A percentile compares a stretch with the other conserved stretches of the same genome.
phyloP scores from a whole-genome alignment of 2,888 invertebrate species.

The Cosmorhoe ocellata region DNA sequence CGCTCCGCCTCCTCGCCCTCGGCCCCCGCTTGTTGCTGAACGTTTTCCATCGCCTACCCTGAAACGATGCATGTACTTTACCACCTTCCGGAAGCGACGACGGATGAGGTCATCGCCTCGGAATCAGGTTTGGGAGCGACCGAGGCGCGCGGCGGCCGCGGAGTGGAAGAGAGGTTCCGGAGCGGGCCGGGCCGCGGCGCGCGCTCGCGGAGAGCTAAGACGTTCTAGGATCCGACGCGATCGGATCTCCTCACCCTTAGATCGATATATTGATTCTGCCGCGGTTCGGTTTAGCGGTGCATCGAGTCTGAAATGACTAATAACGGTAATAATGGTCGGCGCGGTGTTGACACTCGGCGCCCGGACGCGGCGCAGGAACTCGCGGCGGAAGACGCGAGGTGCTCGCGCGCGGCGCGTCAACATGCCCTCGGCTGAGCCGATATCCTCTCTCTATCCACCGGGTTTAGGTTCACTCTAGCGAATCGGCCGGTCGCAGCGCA shows the following conservation, averaged over 20 bases:
- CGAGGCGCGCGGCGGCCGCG: constrained; percentile 34
- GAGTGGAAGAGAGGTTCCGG: constrained; percentile 60
- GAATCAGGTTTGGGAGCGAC: constrained; percentile 12
- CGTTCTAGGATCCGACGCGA: too few relatives aligned
- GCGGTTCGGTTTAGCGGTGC: too few relatives aligned
- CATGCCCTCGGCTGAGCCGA: constrained; percentile 4
- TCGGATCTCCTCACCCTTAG: too few relatives aligned
- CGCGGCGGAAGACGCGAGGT: constrained; percentile 25
- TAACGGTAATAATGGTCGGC: too few relatives aligned
- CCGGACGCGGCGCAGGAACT: constrained; percentile 10
- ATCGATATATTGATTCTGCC: too few relatives aligned
- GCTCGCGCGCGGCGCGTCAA: constrained; percentile 15
- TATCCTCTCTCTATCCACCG: constrained; percentile 3
- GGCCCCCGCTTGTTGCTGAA: constrained; percentile 32
- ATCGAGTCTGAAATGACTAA: too few relatives aligned
- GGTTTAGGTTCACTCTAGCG: constrained; percentile 8
- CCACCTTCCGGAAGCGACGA: not conserved
- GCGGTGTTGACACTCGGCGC: too few relatives aligned
- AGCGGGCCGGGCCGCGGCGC: not conserved
- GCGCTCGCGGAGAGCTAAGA: too few relatives aligned
- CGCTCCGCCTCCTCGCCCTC: constrained; percentile 44
- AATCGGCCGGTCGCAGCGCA: not conserved
- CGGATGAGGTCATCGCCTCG: constrained; percentile 11
- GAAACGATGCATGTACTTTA: constrained; percentile 9
- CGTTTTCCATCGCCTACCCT: constrained; percentile 54